phyloP scores from a whole-genome alignment of 2,797 vertebrate species.

The Onychomys leucogaster region DNA sequence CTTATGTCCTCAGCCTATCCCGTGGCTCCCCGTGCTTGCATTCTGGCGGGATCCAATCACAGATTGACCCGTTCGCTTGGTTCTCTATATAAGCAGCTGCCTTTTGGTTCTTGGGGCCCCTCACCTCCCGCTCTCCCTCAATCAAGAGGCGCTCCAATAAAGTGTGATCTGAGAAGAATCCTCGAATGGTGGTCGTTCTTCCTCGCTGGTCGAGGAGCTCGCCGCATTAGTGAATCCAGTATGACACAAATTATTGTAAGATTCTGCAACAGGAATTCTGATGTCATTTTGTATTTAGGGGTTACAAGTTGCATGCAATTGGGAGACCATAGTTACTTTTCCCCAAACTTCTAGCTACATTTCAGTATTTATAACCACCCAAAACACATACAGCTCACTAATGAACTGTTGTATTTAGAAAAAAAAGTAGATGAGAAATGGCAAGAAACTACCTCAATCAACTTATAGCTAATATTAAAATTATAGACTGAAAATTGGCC shows the following conservation, averaged over 20 bases:
- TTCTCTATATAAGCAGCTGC: too few species aligned
- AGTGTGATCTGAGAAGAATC: too few species aligned
- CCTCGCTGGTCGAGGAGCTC: too few species aligned
- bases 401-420: background rate
- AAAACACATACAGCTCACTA: background rate
- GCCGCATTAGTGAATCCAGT: background rate
- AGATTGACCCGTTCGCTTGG: too few species aligned
- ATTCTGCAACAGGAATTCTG: background rate
- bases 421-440: slow-evolving; percentile 10
- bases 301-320: background rate
- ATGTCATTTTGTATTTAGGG: background rate
- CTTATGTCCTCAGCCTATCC: too few species aligned
- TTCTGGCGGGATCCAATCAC: too few species aligned
- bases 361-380: slow-evolving; percentile 38
- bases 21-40: too few species aligned
- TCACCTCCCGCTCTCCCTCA: too few species aligned
- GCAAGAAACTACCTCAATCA: background rate
- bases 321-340: slow-evolving; percentile 6
- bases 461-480: slow-evolving; percentile 2
- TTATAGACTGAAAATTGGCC: slow-evolving; percentile 26
- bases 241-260: background rate
- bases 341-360: background rate
- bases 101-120: too few species aligned
- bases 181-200: too few species aligned
- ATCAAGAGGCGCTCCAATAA: too few species aligned